Base-by-base conservation (phyloP, 1,140 invertebrate species). In the Holcopasites calliopsidis region DNA sequence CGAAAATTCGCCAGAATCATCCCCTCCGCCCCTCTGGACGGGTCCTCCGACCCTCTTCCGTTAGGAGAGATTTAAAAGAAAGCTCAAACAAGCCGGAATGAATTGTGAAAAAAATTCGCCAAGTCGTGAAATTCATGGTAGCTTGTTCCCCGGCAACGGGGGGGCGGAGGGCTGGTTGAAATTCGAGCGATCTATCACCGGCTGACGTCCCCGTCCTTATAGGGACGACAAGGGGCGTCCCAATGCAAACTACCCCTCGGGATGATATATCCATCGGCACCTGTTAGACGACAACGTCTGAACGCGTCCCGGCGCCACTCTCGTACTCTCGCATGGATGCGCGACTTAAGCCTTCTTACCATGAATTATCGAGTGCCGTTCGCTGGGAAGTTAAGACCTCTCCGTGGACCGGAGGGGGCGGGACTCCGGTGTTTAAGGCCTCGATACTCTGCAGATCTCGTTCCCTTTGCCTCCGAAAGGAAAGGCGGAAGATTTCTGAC, bases 201-300 rank as follows among this genome's bases (percentile, higher is more conserved):
- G 64, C 42, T 69, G 75, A 82, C 80, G 73, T 83, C 77, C 80
- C 60, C 77, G 50, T 70, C 35, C 68, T n/a, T 50, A 62, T 57
- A 71, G 57, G 57, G 49, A 60, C 62, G 62, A 77, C 74, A 71
- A 62, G 71, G 79, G 77, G 73, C 62, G 69, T 77, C 69, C 74
- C 76, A 60, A 85, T 82, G 83, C 81, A 85, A 84, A 80, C 78
- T 79, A 82, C 77, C 72, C 74, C 76, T 83, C 71, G 81, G 68
- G 74, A 86, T 86, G 85, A 87, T 86, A 85, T 81, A 87, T 87
- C 77, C 60, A 86, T 86, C 75, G 83, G 80, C 85, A 86, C 80
- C 84, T 85, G 83, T 81, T 86, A 85, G 84, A 85, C 80, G 83
- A 87, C 83, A 79, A 79, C 82, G 73, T 78, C 73, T 83, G 81